Evolutionary conservation across 2,888 invertebrate species (phyloP), one percentile per base, ranked within the genome.

Genomic region (Ochlodes sylvanus): DNA sequence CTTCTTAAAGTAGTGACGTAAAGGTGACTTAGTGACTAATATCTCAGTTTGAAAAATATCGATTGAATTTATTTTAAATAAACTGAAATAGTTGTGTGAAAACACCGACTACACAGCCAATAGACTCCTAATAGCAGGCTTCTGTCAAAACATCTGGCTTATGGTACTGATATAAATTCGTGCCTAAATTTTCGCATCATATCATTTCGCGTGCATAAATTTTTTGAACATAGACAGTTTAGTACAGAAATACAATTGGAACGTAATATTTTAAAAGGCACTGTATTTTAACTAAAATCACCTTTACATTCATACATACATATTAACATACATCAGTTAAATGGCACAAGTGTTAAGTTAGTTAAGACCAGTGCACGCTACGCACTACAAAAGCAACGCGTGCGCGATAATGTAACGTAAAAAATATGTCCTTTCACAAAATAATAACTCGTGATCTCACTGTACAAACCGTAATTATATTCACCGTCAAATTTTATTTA

Each of bases 381-480:
- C 38, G 32, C 56, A 54, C 60, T 67, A 67, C 14, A 34, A 54
- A 67, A 67, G 66, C 66, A 42, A 60, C 66, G 66, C 60, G 66
- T 67, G 66, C 34, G 15, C 47, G n/a, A 50, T 47, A 32, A 34
- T 17, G 2, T 19, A 64, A 64, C 14, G 14, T 56, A 12, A 64
- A 38, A 65, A 63, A 14, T 14, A 19, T 47, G 14, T 5, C 6
- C 7, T 41, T 27, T 52, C 15, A 41, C 47, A 52, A 21, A 47
- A 58, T 52, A 58, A 58, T 10, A 50, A 47, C 17, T 15, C 47
- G 14, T 27, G 47, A 47, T 34, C 64, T 50, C 32, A n/a, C 65
- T 58, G 19, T 65, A 17, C 27, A 65, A 50, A 17, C 41, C 50
- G 5, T 50, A 0, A 19, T 50, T 4, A 19, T 50, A 10, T 17